Percentiles rank a stretch among this genome's conserved stretches.
Evolutionary conservation across 2,888 invertebrate genomes (phyloP).

Genomic region (Cenopis cana): DNA sequence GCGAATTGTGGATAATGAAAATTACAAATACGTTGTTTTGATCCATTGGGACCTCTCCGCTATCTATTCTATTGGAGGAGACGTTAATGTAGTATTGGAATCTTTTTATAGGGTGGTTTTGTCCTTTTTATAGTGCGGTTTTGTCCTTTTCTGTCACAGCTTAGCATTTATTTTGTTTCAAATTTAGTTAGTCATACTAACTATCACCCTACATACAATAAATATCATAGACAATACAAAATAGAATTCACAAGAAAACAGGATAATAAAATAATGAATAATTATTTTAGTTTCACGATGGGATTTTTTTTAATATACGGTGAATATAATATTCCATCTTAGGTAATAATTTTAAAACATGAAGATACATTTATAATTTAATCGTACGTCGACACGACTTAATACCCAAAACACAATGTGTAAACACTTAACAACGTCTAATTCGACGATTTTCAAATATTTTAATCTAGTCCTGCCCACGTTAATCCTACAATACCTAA

Average conservation of each 20-base stretch:
- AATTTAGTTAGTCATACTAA: conserved; percentile 42
- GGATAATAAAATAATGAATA: conserved; percentile 15
- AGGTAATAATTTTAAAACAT: conserved; percentile 58
- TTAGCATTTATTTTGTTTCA: conserved; percentile 30
- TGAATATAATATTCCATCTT: conserved; percentile 42
- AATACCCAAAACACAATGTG: conserved; percentile 61
- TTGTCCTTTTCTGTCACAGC: conserved; percentile 36
- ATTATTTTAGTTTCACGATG: conserved; percentile 12
- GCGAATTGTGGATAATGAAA: background rate
- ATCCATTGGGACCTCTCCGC: background rate
- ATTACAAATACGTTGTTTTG: background rate
- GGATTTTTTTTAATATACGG: conserved; percentile 7
- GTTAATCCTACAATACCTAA: conserved; percentile 54
- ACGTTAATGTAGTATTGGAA: background rate
- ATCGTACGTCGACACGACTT: conserved; percentile 61
- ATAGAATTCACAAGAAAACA: conserved; percentile 34
- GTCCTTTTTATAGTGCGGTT: conserved; percentile 6
- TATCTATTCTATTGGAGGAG: too few species aligned
- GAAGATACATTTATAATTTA: conserved; percentile 58
- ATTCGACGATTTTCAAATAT: conserved; percentile 59
- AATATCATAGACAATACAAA: conserved; percentile 25
- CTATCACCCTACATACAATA: conserved; percentile 25
- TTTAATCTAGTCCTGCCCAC: conserved; percentile 63
- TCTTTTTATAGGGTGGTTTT: conserved; percentile 7
- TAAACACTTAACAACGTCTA: conserved; percentile 78